Evolutionary conservation across 2,113 vertebrate species (phyloP).

Genomic region (Toxotes jaculatrix): DNA sequence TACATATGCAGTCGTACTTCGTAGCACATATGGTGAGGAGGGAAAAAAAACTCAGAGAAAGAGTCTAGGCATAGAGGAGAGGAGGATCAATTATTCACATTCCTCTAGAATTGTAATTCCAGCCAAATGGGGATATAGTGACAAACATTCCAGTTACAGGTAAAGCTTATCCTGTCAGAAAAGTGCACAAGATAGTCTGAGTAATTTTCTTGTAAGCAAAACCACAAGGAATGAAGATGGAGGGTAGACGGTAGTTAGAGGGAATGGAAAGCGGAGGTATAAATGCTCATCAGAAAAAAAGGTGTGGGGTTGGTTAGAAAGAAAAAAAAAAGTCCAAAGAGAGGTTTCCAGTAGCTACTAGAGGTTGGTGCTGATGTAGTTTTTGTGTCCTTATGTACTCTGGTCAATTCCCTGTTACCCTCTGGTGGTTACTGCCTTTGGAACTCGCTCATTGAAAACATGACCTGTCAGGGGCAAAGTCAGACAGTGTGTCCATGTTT

Average conservation of each 20-base stretch:
- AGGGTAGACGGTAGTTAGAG: neutral
- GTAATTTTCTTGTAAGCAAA: neutral
- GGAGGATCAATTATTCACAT: no score
- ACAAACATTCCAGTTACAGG: neutral
- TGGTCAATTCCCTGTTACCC: constrained; percentile 18
- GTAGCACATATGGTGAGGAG: no score
- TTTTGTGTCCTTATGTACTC: constrained; percentile 26
- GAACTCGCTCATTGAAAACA: constrained; percentile 51
- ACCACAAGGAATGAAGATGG: neutral
- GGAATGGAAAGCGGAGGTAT: neutral
- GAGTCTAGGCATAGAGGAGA: no score
- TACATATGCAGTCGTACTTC: no score
- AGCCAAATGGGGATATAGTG: neutral
- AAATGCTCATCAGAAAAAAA: constrained; percentile 1
- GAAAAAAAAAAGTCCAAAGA: neutral
- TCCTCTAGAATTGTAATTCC: no score
- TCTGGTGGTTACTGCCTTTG: constrained; percentile 29
- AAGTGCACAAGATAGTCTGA: neutral
- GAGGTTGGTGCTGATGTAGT: constrained; percentile 26
- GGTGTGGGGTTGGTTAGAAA: neutral
- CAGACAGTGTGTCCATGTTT: constrained; percentile 11
- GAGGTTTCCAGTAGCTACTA: neutral
- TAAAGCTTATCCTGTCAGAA: neutral
- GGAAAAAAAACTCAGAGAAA: no score
- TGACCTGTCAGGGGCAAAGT: constrained; percentile 50